Evolutionary conservation across 2,113 vertebrate species (phyloP), one percentile per base, ranked within the genome.

Genomic region (Carassius auratus): DNA sequence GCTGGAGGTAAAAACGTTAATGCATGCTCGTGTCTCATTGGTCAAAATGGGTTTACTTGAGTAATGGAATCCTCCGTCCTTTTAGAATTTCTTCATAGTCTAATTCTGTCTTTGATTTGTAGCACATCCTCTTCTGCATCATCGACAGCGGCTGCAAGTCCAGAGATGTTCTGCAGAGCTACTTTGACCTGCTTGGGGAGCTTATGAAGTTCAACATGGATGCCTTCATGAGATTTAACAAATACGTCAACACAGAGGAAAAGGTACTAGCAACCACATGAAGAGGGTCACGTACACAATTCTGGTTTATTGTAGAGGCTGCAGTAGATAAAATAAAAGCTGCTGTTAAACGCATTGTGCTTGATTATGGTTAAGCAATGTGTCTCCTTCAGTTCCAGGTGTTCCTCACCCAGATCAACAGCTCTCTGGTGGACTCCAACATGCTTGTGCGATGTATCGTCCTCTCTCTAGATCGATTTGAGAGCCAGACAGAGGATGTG

Each of bases 151-250:
- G 98, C 88, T 99, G 97, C 92, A 98, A 98, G 52, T 99, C 98
- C 0, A 93, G 97, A 85, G 98, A 99, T 69, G 97, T 99, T 84
- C 96, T 99, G 2, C 98, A 99, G 94, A 99, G 98, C 93, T 99
- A 99, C 92, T 99, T 99, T 83, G 98, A 99, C 90, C 96, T 99
- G 77, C 94, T 99, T 21, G 98, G 98, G 68, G 98, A 99, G 83
- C 95, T 99, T 86, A 99, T 99, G 98, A 99, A 99, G 92, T 99
- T 99, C 91, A 99, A 99, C 78, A 97, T 98, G 3, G 97, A 99
- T 84, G 98, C 98, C 38, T 99, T 99, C 92, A 98, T 97, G 93
- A 97, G 97, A 91, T 99, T 99, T 92, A 99, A 99, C 94, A 99
- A 97, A 90, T 99, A 99, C 26, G 98, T 99, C 90, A 98, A 98